These are phyloP conservation scores for Acropternis orthonyx DNA, from an alignment of 2,797 vertebrate species.

Conservation along the genomic window DNA sequence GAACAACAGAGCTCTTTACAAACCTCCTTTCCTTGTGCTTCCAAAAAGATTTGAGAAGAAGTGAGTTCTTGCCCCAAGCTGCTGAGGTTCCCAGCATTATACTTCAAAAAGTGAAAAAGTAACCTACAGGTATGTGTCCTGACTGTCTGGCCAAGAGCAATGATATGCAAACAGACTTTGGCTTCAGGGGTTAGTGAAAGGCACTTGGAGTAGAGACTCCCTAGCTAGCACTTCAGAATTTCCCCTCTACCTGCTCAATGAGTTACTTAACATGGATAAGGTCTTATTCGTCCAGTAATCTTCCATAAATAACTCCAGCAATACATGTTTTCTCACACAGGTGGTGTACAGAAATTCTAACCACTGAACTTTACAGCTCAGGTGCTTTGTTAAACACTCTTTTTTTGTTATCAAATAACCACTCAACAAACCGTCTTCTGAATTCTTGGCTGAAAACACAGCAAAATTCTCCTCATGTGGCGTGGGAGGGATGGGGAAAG, in stretches of 20 bases:
- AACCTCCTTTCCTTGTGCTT: not conserved
- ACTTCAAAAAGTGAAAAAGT: not conserved
- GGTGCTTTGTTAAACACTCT: not conserved
- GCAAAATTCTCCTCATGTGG: not conserved
- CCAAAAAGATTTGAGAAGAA: not conserved
- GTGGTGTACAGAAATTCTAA: not conserved
- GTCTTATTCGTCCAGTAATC: not conserved
- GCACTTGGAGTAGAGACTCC: not conserved
- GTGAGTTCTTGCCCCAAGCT: not conserved
- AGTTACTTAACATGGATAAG: not conserved
- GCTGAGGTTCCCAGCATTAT: not conserved
- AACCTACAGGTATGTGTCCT: not conserved
- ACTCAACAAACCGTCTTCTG: not conserved
- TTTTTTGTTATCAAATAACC: not conserved
- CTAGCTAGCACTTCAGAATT: not conserved
- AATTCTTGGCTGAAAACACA: not conserved
- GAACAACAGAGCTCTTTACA: not conserved
- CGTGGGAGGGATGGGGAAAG: not conserved
- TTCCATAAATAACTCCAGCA: not conserved
- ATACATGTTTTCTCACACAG: not conserved
- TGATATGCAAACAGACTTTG: not conserved
- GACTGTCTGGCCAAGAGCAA: not conserved
- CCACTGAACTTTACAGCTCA: not conserved
- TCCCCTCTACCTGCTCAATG: not conserved
- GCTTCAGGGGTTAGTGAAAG: not conserved